Conservation (phyloP, 2,888 invertebrate genomes). For the Drosophila niveifrons region DNA sequence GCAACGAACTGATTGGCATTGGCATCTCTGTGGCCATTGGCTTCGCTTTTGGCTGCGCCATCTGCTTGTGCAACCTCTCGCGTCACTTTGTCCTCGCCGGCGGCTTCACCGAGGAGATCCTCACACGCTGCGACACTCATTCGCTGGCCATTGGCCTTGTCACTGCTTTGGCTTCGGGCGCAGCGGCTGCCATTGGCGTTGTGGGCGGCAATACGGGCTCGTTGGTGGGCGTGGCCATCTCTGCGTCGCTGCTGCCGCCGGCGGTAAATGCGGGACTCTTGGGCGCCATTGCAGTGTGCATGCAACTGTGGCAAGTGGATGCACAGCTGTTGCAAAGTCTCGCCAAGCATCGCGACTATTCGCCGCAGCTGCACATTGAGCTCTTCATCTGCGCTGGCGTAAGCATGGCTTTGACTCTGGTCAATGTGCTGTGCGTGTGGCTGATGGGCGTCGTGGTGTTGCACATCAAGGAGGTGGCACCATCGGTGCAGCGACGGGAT, state of each 20-base stretch:
- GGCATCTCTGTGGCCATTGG: slow-evolving; percentile 88
- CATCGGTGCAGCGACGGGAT: slow-evolving; percentile 85
- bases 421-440: slow-evolving; percentile 91
- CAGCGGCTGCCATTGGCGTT: slow-evolving; percentile 90
- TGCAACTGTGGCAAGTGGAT: slow-evolving; percentile 85
- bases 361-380: slow-evolving; percentile 87
- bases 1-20: slow-evolving; percentile 89
- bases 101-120: slow-evolving; percentile 89
- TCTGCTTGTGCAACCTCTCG: slow-evolving; percentile 86
- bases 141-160: slow-evolving; percentile 90
- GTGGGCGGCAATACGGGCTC: slow-evolving; percentile 91
- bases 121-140: slow-evolving; percentile 88
- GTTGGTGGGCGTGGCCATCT: slow-evolving; percentile 92
- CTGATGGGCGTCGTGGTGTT: slow-evolving; percentile 89
- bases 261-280: slow-evolving; percentile 91
- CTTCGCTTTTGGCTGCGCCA: slow-evolving; percentile 87
- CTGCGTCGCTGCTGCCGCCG: slow-evolving; percentile 91
- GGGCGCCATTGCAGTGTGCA: slow-evolving; percentile 88
- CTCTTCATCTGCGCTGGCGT: slow-evolving; percentile 88
- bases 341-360: slow-evolving; percentile 86
- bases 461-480: slow-evolving; percentile 89
- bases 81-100: slow-evolving; percentile 87
- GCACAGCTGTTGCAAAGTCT: slow-evolving; percentile 79
- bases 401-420: slow-evolving; percentile 89
- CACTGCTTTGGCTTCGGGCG: slow-evolving; percentile 91